Evolutionary conservation across 1,140 invertebrate species (phyloP).

Genomic region (Macrosteles quadrilineatus): DNA sequence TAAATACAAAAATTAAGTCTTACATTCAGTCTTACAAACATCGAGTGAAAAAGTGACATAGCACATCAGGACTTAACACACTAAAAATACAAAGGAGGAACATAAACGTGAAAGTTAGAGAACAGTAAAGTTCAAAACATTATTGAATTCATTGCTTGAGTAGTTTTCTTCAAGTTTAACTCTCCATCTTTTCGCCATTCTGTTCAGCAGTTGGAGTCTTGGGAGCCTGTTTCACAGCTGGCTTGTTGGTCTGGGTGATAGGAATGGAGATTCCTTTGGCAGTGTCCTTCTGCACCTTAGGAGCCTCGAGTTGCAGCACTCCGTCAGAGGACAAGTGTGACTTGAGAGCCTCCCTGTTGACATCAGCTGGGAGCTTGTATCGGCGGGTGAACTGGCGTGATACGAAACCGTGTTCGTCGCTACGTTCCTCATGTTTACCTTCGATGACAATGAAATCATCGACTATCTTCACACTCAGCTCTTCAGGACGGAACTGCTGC

Average conservation of each 20-base stretch:
- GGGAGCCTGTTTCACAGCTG: slow-evolving; percentile 24
- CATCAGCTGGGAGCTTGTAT: slow-evolving; percentile 63
- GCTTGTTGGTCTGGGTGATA: slow-evolving; percentile 31
- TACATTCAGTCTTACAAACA: too few relatives aligned
- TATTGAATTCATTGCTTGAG: too few relatives aligned
- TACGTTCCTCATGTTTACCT: slow-evolving; percentile 68
- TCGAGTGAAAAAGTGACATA: too few relatives aligned
- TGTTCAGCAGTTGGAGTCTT: slow-evolving; percentile 3
- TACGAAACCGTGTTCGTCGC: slow-evolving; percentile 63
- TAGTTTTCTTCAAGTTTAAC: too few relatives aligned
- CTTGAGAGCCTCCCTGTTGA: slow-evolving; percentile 58
- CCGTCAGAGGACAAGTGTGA: slow-evolving; percentile 64
- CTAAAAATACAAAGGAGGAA: too few relatives aligned
- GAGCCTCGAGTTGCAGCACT: slow-evolving; percentile 61
- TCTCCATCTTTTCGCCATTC: slow-evolving; percentile 17
- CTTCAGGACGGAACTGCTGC: slow-evolving; percentile 76
- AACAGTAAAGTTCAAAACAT: too few relatives aligned
- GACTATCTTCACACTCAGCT: slow-evolving; percentile 73
- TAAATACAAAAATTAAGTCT: too few relatives aligned
- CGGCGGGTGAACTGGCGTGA: slow-evolving; percentile 63
- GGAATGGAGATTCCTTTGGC: slow-evolving; percentile 25
- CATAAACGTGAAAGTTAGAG: too few relatives aligned
- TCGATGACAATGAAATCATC: slow-evolving; percentile 66
- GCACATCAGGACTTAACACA: too few relatives aligned
- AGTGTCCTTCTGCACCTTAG: slow-evolving; percentile 47